These are phyloP conservation scores for Synanthedon myopaeformis DNA, from an alignment of 2,888 invertebrate species.

Conservation along the genomic window DNA sequence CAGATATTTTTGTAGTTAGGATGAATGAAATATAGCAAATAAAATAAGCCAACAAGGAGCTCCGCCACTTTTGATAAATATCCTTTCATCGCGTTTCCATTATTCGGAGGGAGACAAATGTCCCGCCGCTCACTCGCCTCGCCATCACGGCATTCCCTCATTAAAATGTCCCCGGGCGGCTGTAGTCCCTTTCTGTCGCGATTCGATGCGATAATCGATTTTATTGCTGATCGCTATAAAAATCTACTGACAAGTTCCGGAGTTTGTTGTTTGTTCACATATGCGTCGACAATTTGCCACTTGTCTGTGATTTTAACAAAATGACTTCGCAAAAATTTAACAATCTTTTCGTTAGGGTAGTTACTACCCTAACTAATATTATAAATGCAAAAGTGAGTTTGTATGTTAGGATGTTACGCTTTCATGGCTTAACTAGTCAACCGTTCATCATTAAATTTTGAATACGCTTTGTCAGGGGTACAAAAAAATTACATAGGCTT, in stretches of 20 bases:
- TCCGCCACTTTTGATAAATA: conserved; percentile 47
- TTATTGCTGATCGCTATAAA: conserved; percentile 51
- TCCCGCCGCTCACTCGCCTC: conserved; percentile 28
- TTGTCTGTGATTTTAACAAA: conserved; percentile 9
- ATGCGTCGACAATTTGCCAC: conserved; percentile 28
- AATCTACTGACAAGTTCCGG: conserved; percentile 26
- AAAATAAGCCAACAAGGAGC: conserved; percentile 21
- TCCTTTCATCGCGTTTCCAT: conserved; percentile 49
- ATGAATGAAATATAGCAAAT: conserved; percentile 31
- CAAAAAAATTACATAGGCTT: no score
- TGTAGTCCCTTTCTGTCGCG: conserved; percentile 15
- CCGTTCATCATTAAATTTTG: no score
- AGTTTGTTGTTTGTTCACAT: conserved; percentile 34
- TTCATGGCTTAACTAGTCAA: no score
- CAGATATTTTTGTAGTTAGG: conserved; percentile 17
- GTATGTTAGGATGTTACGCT: no score
- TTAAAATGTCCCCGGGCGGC: conserved; percentile 46
- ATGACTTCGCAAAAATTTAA: no score
- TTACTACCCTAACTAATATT: no score
- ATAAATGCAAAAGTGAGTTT: no score
- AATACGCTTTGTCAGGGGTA: no score
- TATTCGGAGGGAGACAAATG: conserved; percentile 55
- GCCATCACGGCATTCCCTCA: conserved; percentile 54
- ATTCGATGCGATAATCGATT: conserved; percentile 53
- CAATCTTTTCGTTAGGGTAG: no score